These are phyloP conservation scores for Sebastes nivosus DNA, from an alignment of 2,797 vertebrate genomes.

Conservation along the genomic window DNA sequence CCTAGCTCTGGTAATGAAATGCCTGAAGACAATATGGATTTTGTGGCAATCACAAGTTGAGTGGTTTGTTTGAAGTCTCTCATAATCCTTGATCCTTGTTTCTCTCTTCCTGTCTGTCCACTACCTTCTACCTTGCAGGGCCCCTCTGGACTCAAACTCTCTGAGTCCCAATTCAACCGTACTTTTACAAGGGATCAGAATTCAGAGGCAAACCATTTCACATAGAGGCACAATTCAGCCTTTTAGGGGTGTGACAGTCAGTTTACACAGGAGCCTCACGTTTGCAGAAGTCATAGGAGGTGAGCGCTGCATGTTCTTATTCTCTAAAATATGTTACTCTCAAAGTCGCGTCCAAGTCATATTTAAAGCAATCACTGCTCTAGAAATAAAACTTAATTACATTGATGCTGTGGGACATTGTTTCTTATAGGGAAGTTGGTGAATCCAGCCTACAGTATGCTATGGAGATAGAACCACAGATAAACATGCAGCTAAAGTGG, in stretches of 20 bases:
- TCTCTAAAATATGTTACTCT: neutral
- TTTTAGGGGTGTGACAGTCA: neutral
- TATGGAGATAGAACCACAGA: neutral
- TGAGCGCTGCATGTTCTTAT: neutral
- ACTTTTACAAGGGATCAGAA: neutral
- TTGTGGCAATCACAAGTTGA: conserved; percentile 43
- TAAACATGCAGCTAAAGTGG: neutral
- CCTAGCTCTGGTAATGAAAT: conserved; percentile 72
- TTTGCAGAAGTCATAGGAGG: conserved; percentile 11
- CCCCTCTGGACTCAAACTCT: conserved; percentile 1
- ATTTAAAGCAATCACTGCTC: neutral
- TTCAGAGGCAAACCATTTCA: conserved; percentile 9
- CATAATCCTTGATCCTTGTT: conserved; percentile 2
- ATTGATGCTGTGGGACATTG: neutral
- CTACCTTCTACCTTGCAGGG: neutral
- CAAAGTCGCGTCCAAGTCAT: neutral
- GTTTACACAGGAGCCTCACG: conserved; percentile 11
- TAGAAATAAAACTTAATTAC: neutral
- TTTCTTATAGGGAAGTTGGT: neutral
- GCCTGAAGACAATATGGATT: conserved; percentile 78
- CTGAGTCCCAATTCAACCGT: neutral
- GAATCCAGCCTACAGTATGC: neutral
- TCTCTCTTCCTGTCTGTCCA: neutral
- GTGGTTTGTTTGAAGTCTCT: conserved; percentile 47
- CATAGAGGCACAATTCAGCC: conserved; percentile 20